Conservation (phyloP, 35 echinoderm and acorn worm genomes). For the Lytechinus variegatus region DNA sequence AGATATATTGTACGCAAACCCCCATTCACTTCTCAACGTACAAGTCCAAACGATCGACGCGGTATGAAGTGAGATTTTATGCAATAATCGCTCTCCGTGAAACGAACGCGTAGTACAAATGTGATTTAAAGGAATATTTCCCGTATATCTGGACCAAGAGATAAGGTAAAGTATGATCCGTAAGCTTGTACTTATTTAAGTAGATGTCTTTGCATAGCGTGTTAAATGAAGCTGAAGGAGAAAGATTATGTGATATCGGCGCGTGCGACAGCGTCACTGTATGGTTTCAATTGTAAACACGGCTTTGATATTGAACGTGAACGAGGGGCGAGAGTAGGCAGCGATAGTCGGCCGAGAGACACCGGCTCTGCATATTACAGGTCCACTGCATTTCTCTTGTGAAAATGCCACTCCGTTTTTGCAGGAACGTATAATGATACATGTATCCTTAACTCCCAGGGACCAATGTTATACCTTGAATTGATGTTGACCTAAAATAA, state of each 20-base stretch:
- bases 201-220: conserved; percentile 24
- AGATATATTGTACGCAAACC: not conserved
- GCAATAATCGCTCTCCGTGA: not conserved
- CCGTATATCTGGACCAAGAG: not conserved
- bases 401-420: not conserved
- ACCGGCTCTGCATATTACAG: not conserved
- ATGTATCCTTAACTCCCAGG: not conserved
- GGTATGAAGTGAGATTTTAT: conserved; percentile 14
- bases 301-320: conserved; percentile 31
- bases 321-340: not conserved
- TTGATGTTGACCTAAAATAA: not conserved
- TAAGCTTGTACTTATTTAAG: not conserved
- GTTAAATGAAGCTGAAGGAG: conserved; percentile 41
- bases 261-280: not conserved
- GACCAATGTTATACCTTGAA: not conserved
- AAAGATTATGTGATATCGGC: not conserved
- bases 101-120: not conserved
- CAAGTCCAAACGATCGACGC: conserved; percentile 25
- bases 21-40: conserved; percentile 49
- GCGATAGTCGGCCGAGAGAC: not conserved
- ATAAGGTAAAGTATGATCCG: conserved; percentile 36
- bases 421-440: not conserved
- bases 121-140: conserved; percentile 36
- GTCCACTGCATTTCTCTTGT: not conserved
- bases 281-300: conserved; percentile 37